Base-by-base conservation (phyloP, 2,888 invertebrate species). In the Graphium colonna region DNA sequence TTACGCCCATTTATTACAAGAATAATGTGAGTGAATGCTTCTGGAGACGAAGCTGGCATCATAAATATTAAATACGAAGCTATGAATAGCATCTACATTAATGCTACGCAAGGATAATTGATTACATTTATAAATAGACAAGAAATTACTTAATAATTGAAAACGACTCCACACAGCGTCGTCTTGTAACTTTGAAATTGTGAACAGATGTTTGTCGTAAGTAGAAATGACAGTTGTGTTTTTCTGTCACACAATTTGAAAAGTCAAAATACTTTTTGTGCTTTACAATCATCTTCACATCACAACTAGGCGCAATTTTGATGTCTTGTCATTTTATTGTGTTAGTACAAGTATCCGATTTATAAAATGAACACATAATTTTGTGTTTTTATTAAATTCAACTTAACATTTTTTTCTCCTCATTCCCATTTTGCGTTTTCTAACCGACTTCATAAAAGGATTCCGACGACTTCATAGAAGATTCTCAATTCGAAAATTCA, bases 41-140 rank as follows among this genome's bases (percentile, higher is more conserved):
- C 38, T 43, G 47, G 43, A 53, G 26, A 48, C 18, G 46, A 53
- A 44, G 18, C 43, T 17, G 31, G 28, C 8, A 17, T 31, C 18
- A 52, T 47, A 36, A 52, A 52, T 48, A 48, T 53, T 53, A 9
- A 39, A 43, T 39, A 43, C 16, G 12, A 38, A 5, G 2, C 15
- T 50, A 54, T 44, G 49, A 54, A 49, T 40, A 49, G n/a, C 17
- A 21, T 45, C 21, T 21, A 18, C 31, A 45, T 49, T 33, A 43
- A 48, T 44, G 38, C 18, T 28, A 39, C 26, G 38, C 31, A 17
- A 31, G 17, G 15, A 10, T 49, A 54, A 45, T 44, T 49, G 31
- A 54, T 54, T 40, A 39, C 44, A n/a, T 49, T 41, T 54, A 54
- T 54, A 50, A 54, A 54, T 49, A 54, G 44, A 49, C 44, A 43